Evolutionary conservation across 2,113 vertebrate genomes (phyloP), one percentile per base, ranked within the genome.

Genomic region (Symphodus melops): DNA sequence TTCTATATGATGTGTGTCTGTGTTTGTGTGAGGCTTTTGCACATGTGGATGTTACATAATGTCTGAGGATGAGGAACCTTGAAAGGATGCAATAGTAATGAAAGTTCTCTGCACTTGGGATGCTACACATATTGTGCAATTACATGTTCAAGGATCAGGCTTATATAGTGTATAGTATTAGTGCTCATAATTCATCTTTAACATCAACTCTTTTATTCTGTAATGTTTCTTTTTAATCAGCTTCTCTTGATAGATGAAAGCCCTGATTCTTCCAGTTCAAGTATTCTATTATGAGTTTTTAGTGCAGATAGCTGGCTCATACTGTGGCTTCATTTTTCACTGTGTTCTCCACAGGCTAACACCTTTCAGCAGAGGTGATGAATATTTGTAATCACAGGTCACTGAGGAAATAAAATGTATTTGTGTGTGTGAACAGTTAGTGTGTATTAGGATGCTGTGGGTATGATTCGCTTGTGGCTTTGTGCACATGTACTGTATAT

Each of bases 41-140:
- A 81, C 86, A 72, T 84, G 81, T 60, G 21, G 67, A 17, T 80
- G 73, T 91, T 89, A 88, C 56, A 46, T 92, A 88, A 89, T 65
- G 57, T 63, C 57, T 65, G 28, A 70, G 48, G 58, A 63, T 68
- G 42, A 65, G 72, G 75, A 82, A 73, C 74, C 77, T 81, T 79
- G 62, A 80, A 59, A 70, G 11, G 58, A 56, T 80, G 61, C 56
- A 62, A 64, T 68, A 78, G 63, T 82, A 75, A 71, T 82, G 55
- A 77, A 85, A 75, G 77, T 86, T 86, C 48, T 64, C 14, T 68
- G 44, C 68, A 53, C 56, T 51, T 58, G 20, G 58, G 68, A 66
- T 62, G 14, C 21, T 55, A 13, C 60, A 66, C 42, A 77, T 60
- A 42, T 25, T 48, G 46, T 75, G 2, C 42, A 48, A 72, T 77